A percentile compares a stretch with the other conserved stretches of the same genome.
phyloP scores from a whole-genome alignment of 2,797 vertebrate genomes.

The Muraenolepis orangiensis region DNA sequence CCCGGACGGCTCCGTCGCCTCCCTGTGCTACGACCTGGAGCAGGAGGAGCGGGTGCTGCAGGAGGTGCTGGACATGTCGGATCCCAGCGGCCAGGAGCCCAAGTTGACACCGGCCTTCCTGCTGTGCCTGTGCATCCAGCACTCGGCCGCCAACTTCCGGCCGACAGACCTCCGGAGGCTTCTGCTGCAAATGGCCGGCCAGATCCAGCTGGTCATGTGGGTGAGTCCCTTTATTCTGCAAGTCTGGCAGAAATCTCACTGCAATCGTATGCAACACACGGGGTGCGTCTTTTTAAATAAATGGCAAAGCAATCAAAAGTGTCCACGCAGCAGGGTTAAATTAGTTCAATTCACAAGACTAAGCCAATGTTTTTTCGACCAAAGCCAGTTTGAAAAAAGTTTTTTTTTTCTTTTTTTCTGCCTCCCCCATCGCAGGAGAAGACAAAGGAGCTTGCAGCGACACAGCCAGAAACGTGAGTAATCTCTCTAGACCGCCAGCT shows the following conservation, averaged over 20 bases:
- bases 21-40: constrained; percentile 59
- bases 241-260: constrained; percentile 9
- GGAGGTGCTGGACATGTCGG: constrained; percentile 59
- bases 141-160: constrained; percentile 62
- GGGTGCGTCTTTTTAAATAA: neutral
- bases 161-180: constrained; percentile 67
- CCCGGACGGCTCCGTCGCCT: constrained; percentile 54
- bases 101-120: constrained; percentile 74
- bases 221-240: constrained; percentile 52
- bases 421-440: constrained; percentile 65
- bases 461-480: constrained; percentile 75
- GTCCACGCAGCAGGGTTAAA: constrained; percentile 12
- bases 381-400: constrained; percentile 11
- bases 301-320: constrained; percentile 26
- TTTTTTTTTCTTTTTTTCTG: constrained; percentile 33
- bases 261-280: neutral
- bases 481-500: constrained; percentile 2
- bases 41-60: constrained; percentile 72
- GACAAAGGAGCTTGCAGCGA: constrained; percentile 73
- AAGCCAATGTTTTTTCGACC: constrained; percentile 5
- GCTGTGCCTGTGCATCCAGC: constrained; percentile 73
- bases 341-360: neutral
- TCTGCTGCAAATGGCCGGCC: constrained; percentile 67
- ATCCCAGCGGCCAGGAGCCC: constrained; percentile 53
- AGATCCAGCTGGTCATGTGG: constrained; percentile 72